Percentiles rank a stretch among this genome's conserved stretches.
Evolutionary conservation across 2,113 vertebrate species (phyloP).

Genomic region (Sinocyclocheilus grahami): DNA sequence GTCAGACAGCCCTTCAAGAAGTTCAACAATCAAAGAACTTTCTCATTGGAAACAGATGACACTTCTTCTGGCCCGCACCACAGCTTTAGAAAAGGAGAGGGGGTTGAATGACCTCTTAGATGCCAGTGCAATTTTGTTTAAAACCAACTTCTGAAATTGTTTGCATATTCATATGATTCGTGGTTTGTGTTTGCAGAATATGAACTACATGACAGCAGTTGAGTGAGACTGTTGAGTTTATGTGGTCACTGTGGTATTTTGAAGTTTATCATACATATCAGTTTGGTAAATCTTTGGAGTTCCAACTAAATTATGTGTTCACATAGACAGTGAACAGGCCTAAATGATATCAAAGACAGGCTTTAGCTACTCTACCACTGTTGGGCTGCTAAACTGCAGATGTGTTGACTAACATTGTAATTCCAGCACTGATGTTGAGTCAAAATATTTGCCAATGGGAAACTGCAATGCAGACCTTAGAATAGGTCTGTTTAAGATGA

Average conservation of each 20-base stretch:
- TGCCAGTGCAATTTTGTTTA: slow-evolving; percentile 41
- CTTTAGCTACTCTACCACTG: not conserved
- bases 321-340: not conserved
- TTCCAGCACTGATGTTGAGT: not conserved
- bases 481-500: too few species aligned
- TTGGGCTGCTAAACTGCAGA: not conserved
- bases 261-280: slow-evolving; percentile 48
- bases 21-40: slow-evolving; percentile 62
- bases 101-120: slow-evolving; percentile 43
- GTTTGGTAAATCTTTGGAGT: slow-evolving; percentile 35
- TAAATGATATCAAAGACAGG: not conserved
- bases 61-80: slow-evolving; percentile 41
- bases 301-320: slow-evolving; percentile 19
- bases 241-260: slow-evolving; percentile 44
- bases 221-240: slow-evolving; percentile 30
- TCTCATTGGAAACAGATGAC: slow-evolving; percentile 65
- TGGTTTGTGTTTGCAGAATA: slow-evolving; percentile 18
- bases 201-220: slow-evolving; percentile 38
- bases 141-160: slow-evolving; percentile 40
- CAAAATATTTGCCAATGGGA: not conserved
- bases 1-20: slow-evolving; percentile 57
- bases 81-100: slow-evolving; percentile 42
- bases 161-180: slow-evolving; percentile 35
- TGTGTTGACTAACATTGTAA: slow-evolving; percentile 17
- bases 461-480: not conserved